These are phyloP conservation scores for Ormia ochracea DNA, from an alignment of 2,888 invertebrate species.

Conservation along the genomic window DNA sequence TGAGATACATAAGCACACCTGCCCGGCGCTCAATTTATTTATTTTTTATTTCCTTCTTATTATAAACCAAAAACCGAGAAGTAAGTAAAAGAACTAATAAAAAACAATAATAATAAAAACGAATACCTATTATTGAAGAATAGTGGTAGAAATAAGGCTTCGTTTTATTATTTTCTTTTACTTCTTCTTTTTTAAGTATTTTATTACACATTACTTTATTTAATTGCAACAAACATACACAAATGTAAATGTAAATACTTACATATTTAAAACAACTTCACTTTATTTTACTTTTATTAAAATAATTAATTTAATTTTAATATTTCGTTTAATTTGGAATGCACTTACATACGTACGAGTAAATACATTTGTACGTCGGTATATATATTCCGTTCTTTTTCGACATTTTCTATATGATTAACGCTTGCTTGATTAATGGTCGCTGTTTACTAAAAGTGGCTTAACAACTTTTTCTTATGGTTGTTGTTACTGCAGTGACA, in stretches of 20 bases:
- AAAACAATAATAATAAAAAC: slow-evolving; percentile 10
- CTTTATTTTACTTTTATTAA: neutral
- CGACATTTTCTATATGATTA: slow-evolving; percentile 32
- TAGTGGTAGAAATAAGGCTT: slow-evolving; percentile 22
- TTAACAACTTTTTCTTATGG: slow-evolving; percentile 49
- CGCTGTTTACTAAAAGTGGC: slow-evolving; percentile 48
- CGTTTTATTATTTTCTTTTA: neutral
- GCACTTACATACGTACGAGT: too few species aligned
- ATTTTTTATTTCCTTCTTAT: neutral
- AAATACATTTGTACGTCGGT: too few species aligned
- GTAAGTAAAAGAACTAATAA: slow-evolving; percentile 23
- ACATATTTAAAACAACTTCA: slow-evolving; percentile 8
- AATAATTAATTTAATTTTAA: neutral
- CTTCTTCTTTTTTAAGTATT: neutral
- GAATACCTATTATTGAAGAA: neutral
- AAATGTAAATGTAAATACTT: neutral
- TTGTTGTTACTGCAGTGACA: slow-evolving; percentile 34
- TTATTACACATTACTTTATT: slow-evolving; percentile 1
- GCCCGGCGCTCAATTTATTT: slow-evolving; percentile 40
- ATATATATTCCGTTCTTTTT: neutral
- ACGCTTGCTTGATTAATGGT: slow-evolving; percentile 16
- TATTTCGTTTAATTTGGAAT: neutral
- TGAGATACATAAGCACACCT: slow-evolving; percentile 48
- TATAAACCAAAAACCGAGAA: neutral
- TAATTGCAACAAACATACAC: neutral